phyloP scores from a whole-genome alignment of 30 jellyfish, hydroid and myxozoan genomes.

The Haliclystus octoradiatus region DNA sequence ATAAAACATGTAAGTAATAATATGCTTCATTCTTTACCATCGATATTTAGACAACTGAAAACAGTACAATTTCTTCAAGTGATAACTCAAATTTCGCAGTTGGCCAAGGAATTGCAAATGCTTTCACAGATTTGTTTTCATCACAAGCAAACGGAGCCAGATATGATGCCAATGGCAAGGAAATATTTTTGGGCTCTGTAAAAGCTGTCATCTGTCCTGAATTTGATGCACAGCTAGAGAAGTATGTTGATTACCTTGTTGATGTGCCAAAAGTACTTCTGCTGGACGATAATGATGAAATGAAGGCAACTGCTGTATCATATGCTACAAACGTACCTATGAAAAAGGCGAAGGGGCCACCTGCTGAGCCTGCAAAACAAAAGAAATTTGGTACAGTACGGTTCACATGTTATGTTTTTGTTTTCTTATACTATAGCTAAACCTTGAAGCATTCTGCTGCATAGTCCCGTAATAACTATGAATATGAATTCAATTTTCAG shows the following conservation, averaged over 20 bases:
- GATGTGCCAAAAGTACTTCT: constrained; percentile 77
- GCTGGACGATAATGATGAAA: constrained; percentile 64
- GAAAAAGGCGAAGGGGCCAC: constrained; percentile 8
- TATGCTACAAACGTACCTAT: constrained; percentile 9
- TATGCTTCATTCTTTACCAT: not conserved
- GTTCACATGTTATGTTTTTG: no score
- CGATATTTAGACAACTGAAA: not conserved
- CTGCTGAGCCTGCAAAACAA: constrained; percentile 16
- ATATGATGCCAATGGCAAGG: not conserved
- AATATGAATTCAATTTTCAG: no score
- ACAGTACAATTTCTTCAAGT: not conserved
- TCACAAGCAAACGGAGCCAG: not conserved
- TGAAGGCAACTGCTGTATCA: constrained; percentile 5
- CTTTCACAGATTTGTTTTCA: not conserved
- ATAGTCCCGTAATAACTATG: no score
- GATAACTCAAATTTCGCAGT: not conserved
- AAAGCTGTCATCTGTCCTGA: constrained; percentile 54
- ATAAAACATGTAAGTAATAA: not conserved
- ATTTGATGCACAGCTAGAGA: constrained; percentile 39
- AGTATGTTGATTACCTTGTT: constrained; percentile 45
- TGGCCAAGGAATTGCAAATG: not conserved
- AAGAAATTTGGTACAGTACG: constrained; percentile 39
- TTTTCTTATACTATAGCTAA: no score
- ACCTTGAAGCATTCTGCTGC: no score
- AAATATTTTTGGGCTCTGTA: constrained; percentile 11